Percentiles rank a stretch among this genome's conserved stretches.
phyloP scores from a whole-genome alignment of 1,140 invertebrate species.

The Palaemon carinicauda region DNA sequence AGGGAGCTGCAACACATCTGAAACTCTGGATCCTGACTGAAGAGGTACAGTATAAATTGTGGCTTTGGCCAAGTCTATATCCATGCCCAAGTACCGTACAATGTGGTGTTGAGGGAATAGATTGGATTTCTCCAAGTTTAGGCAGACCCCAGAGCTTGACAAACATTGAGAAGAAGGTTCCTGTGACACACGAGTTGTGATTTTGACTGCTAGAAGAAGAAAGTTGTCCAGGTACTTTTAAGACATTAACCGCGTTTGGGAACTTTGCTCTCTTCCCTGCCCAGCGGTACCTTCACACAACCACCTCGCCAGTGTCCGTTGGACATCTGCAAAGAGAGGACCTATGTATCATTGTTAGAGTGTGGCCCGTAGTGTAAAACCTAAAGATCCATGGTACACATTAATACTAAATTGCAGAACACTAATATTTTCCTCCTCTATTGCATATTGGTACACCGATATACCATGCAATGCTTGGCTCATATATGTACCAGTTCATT shows the following conservation, averaged over 20 bases:
- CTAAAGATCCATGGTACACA: slow-evolving; percentile 20
- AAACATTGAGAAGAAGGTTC: no score
- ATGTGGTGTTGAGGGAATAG: no score
- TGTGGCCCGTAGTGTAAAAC: background rate
- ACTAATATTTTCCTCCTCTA: background rate
- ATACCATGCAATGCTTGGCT: background rate
- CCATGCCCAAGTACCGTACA: no score
- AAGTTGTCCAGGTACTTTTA: background rate
- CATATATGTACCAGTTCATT: background rate
- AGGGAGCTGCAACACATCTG: no score
- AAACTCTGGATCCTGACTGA: no score
- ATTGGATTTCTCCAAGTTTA: no score
- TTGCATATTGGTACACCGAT: background rate
- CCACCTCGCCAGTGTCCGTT: background rate
- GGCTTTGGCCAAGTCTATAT: no score
- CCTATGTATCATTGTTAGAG: background rate
- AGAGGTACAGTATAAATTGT: no score
- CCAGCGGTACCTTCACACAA: background rate
- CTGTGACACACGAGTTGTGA: no score
- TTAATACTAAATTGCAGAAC: background rate
- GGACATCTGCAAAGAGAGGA: background rate
- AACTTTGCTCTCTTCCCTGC: background rate
- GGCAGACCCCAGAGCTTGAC: no score
- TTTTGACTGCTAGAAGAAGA: no score
- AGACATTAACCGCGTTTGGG: slow-evolving; percentile 20